Evolutionary conservation across 2,113 vertebrate species (phyloP), one percentile per base, ranked within the genome.

Genomic region (Syrrhaptes paradoxus): DNA sequence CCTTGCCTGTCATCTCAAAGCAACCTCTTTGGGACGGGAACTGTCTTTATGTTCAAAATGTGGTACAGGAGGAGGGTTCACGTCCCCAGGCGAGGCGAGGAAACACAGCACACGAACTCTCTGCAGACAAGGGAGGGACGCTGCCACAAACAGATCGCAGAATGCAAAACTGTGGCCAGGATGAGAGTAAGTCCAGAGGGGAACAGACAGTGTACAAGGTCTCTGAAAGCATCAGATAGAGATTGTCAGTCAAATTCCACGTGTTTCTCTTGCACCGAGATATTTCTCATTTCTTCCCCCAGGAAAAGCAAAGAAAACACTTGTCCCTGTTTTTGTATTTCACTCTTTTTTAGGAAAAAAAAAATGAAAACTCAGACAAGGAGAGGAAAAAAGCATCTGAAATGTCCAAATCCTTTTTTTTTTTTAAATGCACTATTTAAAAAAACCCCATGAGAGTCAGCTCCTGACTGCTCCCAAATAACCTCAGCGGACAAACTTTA

Each of bases 11-110:
- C 55, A 15, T 6, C 80, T 61, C 81, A 29, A 15, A 10, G 28
- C 11, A 18, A 77, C 57, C 70, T 54, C 55, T 22, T 58, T 1
- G 10, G 48, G 29, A 3, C 51, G 55, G 46, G 41, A 85, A 38
- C 9, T 9, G 4, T 1, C 17, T 67, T 57, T 13, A 20, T 9
- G 28, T 4, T 21, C 49, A 16, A 31, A 24, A 13, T 3, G 41
- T 29, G 54, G 74, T 19, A 11, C 38, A 46, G 65, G 5, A 18
- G 46, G 9, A 63, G 84, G 45, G 51, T 3, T 62, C 89, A 19
- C 4, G 11, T 16, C 59, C 51, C 46, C 5, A 2, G 2, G 82
- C 2, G 38, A 52, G 49, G 17, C 0, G 6, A 55, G 46, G 45
- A 43, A 12, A 55, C 3, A 16, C 38, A 41, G 87, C 36, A 41